Evolutionary conservation across 2,113 vertebrate genomes (phyloP), one percentile per base, ranked within the genome.

Genomic region (Oryzias woworae): DNA sequence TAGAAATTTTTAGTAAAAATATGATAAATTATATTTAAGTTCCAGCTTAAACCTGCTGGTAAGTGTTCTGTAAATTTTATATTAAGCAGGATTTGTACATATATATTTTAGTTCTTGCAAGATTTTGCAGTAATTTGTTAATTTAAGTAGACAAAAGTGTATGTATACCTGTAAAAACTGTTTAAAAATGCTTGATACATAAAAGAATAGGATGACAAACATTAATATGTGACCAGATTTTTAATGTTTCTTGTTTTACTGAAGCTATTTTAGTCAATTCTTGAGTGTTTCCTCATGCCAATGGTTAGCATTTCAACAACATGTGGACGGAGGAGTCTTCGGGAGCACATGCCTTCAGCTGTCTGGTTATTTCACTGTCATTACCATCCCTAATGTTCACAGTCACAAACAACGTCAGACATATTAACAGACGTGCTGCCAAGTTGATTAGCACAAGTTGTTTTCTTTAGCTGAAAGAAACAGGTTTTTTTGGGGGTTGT

Each of bases 241-340:
- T 1, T 43, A 2, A 14, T n/a, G 1, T 31, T 20, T 12, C 16
- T 14, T 20, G 2, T 58, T 66, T 13, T 65, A 16, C 31, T 52
- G 47, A 13, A 66, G 57, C 31, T 63, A 24, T 51, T 74, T 58
- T 22, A 58, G 44, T 43, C 63, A 52, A 42, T 60, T 49, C 64
- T 76, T 60, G 31, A 71, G 50, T 0, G 31, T 48, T 53, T 73
- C 51, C 45, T 73, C 20, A 51, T 53, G 57, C 47, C 36, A 46
- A 49, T 69, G 75, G 76, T 80, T 64, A 82, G 68, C 77, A 75
- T 83, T 71, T 88, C 82, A 90, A 78, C 80, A 84, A 75, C 77
- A 73, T 71, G 73, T 53, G 62, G 28, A 50, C 62, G 62, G 71
- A 3, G 20, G 52, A 60, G 65, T 53, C 50, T 71, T 24, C 47